Evolutionary conservation across 2,888 invertebrate species (phyloP).

Genomic region (Torymus tubicola): DNA sequence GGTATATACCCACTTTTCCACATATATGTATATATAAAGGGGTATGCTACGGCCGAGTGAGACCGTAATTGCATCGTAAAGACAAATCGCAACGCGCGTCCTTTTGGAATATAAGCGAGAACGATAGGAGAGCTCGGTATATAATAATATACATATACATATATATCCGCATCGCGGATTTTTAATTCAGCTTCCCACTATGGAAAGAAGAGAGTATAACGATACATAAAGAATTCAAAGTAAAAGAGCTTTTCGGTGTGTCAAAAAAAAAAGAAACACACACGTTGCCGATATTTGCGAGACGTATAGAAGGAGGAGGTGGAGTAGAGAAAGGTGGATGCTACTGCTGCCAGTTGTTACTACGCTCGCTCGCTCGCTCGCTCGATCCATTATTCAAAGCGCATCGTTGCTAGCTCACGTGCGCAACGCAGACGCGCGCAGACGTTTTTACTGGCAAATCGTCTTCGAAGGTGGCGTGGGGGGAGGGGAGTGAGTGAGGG

Average conservation of each 20-base stretch:
- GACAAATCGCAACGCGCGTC: slow-evolving; percentile 59
- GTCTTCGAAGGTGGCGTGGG: not conserved
- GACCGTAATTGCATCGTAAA: slow-evolving; percentile 65
- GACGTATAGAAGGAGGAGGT: not conserved
- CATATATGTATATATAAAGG: not conserved
- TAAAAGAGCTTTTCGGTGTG: not conserved
- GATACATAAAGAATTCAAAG: not conserved
- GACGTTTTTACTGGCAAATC: slow-evolving; percentile 55
- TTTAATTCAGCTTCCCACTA: not conserved
- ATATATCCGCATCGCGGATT: no score
- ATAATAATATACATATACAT: no score
- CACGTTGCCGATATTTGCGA: not conserved
- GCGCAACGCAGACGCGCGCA: slow-evolving; percentile 20
- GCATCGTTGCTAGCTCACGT: slow-evolving; percentile 56
- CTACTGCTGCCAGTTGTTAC: slow-evolving; percentile 55
- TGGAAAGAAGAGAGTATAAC: not conserved
- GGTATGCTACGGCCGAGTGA: slow-evolving; percentile 58
- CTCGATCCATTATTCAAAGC: slow-evolving; percentile 61
- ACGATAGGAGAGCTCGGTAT: not conserved
- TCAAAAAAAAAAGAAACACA: not conserved
- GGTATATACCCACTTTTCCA: not conserved
- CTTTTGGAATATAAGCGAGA: slow-evolving; percentile 12
- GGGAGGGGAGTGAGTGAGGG: not conserved
- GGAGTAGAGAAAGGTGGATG: not conserved
- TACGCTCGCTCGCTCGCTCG: slow-evolving; percentile 2